phyloP scores from a whole-genome alignment of 2,113 vertebrate species.

The Chaetodon trifascialis region DNA sequence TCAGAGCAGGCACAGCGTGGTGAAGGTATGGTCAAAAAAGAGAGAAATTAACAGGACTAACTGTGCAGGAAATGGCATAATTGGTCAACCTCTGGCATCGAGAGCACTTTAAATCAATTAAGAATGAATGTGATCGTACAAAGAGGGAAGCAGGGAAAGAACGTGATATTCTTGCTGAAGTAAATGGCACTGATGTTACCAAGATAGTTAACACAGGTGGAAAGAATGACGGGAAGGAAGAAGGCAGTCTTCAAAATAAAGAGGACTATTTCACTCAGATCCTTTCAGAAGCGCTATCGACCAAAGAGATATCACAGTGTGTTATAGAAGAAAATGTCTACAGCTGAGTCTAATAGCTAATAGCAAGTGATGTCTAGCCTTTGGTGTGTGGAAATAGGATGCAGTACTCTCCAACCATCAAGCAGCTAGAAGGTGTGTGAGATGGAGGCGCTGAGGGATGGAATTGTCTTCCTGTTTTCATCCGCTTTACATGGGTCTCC shows the following conservation, averaged over 20 bases:
- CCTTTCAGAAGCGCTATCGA: neutral
- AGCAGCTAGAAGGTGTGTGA: slow-evolving; percentile 49
- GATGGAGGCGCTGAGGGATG: slow-evolving; percentile 80
- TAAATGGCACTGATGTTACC: neutral
- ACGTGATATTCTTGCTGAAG: too few species aligned
- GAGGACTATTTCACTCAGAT: neutral
- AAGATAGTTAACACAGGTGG: neutral
- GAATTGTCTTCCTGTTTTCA: slow-evolving; percentile 83
- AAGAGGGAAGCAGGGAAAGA: neutral
- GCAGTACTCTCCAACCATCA: slow-evolving; percentile 25
- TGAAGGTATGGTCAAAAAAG: neutral
- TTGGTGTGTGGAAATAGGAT: slow-evolving; percentile 52
- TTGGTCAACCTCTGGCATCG: neutral
- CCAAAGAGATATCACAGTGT: neutral
- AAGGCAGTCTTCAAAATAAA: neutral
- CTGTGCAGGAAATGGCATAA: neutral
- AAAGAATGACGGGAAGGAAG: neutral
- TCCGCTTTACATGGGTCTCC: slow-evolving; percentile 78
- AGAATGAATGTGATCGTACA: neutral
- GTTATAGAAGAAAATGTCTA: slow-evolving; percentile 17
- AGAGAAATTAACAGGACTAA: neutral
- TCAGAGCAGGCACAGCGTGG: neutral
- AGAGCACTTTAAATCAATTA: neutral
- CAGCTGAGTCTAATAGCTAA: slow-evolving; percentile 31
- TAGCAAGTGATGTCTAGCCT: slow-evolving; percentile 32